These are phyloP conservation scores for Lagorchestes hirsutus DNA, from an alignment of 2,797 vertebrate genomes.

Conservation along the genomic window DNA sequence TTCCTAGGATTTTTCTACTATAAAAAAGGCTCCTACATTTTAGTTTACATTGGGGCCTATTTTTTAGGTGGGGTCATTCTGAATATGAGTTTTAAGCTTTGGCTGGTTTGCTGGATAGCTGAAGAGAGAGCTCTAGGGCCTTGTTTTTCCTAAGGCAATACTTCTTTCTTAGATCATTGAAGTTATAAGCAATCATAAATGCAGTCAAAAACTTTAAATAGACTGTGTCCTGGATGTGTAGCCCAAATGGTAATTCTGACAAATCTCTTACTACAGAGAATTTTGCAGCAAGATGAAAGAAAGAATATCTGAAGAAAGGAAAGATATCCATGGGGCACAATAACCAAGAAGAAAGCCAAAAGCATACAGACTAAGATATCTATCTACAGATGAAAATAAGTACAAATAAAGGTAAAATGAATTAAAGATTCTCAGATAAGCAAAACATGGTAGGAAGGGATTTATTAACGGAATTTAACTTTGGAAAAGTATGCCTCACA, in stretches of 20 bases:
- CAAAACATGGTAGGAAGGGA: not conserved
- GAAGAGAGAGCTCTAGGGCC: not conserved
- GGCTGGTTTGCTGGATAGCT: not conserved
- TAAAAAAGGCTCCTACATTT: not conserved
- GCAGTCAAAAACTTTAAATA: not conserved
- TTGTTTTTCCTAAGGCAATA: not conserved
- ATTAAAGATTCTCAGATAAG: not conserved
- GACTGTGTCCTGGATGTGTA: not conserved
- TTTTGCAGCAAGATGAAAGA: not conserved
- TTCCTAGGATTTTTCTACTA: not conserved
- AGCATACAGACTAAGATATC: not conserved
- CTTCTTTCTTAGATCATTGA: not conserved
- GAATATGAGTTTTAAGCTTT: not conserved
- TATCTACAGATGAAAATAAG: not conserved
- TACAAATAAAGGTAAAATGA: not conserved
- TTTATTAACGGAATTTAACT: not conserved
- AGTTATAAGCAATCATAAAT: not conserved
- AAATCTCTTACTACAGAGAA: not conserved
- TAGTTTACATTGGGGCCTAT: not conserved
- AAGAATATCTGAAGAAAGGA: not conserved
- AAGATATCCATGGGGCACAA: not conserved
- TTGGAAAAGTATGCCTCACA: not conserved
- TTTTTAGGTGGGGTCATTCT: not conserved
- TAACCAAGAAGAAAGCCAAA: not conserved
- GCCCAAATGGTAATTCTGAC: not conserved